Evolutionary conservation across 35 echinoderm and acorn worm genomes (phyloP), one percentile per base, ranked within the genome.

Genomic region (Apostichopus parvimensis): DNA sequence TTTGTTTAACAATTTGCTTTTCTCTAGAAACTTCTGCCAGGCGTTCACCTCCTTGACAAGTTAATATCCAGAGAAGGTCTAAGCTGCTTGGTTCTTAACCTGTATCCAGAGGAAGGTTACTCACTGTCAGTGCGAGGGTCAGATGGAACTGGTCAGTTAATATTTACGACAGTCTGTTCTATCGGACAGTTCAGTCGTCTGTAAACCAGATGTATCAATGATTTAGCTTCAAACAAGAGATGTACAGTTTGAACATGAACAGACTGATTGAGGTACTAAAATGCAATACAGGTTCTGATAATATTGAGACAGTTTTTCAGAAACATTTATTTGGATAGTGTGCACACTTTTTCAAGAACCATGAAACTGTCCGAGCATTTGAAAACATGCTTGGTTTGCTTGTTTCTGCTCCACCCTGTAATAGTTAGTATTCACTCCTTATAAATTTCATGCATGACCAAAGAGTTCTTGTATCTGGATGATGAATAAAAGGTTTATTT

Each of bases 41-140:
- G 93, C 68, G 92, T 93, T 25, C 97, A 99, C 90, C 95, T 99
- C 18, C 76, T 99, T 8, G 97, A 99, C 76, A 99, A 99, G 81
- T 87, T 96, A 55, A 93, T 83, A 20, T 87, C 78, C 54, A 68
- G 95, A 66, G 97, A 99, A 78, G 96, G 96, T 59, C 86, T 99
- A 22, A 94, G 87, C 24, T 99, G 97, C 92, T 89, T 99, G 18
- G 89, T 99, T 53, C 92, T 99, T 13, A 99, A 96, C 87, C 86
- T 99, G 17, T 98, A 95, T 66, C 96, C 96, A 12, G 95, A 93
- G 70, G 90, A 99, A 62, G 97, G 97, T 3, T 99, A 96, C 87
- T 96, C 95, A 56, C 82, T 99, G 9, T 96, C 94, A 91, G 23
- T 99, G 21, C 82, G 89, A 59, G 95, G 95, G 13, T 91, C 94